These are phyloP conservation scores for Thrips palmi DNA, from an alignment of 1,140 invertebrate genomes.

Conservation along the genomic window DNA sequence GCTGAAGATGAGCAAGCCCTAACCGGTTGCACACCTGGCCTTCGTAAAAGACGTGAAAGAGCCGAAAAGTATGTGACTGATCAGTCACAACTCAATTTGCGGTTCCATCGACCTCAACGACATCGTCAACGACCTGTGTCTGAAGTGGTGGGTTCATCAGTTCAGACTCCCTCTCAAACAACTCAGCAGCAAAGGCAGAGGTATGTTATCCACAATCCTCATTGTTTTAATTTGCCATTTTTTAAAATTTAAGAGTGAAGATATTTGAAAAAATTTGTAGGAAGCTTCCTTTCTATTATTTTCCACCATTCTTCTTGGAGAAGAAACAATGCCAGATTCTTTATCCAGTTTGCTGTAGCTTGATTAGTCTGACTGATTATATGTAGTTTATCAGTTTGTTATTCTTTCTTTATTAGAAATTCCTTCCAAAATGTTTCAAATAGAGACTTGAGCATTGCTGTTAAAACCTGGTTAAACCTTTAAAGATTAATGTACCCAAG, in stretches of 20 bases:
- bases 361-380: too few species aligned
- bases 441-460: too few species aligned
- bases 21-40: slow-evolving; percentile 35
- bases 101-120: slow-evolving; percentile 45
- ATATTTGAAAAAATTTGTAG: not conserved
- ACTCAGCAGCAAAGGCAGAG: slow-evolving; percentile 1
- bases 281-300: too few species aligned
- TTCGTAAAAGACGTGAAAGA: slow-evolving; percentile 44
- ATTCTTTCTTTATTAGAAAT: too few species aligned
- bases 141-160: slow-evolving; percentile 18
- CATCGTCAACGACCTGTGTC: slow-evolving; percentile 21
- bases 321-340: too few species aligned
- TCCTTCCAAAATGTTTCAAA: too few species aligned
- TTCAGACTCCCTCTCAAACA: slow-evolving; percentile 5
- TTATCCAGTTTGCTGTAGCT: too few species aligned
- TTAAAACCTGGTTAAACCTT: too few species aligned
- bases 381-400: too few species aligned
- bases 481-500: too few species aligned
- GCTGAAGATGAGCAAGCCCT: slow-evolving; percentile 24
- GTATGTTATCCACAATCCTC: not conserved
- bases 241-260: not conserved
- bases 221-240: not conserved
- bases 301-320: too few species aligned
- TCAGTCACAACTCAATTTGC: slow-evolving; percentile 46
- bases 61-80: slow-evolving; percentile 57